Evolutionary conservation across 2,113 vertebrate genomes (phyloP).

Genomic region (human (Homo sapiens)): GRCh38 chr1:237142501-237143000

Average conservation of each 20-base stretch:
- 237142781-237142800: not conserved
- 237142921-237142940: not conserved
- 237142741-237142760: not conserved
- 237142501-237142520: not conserved
- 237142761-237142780: not conserved
- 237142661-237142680: not conserved
- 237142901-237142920: rapidly evolving
- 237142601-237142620: not conserved
- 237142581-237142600: not conserved
- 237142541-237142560: not conserved
- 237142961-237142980: not conserved
- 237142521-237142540: not conserved
- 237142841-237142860: not conserved
- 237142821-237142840: not conserved
- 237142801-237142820: not conserved
- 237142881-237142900: not conserved
- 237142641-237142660: not conserved
- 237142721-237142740: not conserved
- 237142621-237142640: not conserved
- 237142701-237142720: not conserved
- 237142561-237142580: too few relatives aligned
- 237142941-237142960: not conserved
- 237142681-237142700: not conserved
- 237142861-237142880: not conserved
- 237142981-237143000: not conserved